A percentile compares a stretch with the other conserved stretches of the same genome.
phyloP scores from a whole-genome alignment of 2,888 invertebrate genomes.

The Xanthia togata region DNA sequence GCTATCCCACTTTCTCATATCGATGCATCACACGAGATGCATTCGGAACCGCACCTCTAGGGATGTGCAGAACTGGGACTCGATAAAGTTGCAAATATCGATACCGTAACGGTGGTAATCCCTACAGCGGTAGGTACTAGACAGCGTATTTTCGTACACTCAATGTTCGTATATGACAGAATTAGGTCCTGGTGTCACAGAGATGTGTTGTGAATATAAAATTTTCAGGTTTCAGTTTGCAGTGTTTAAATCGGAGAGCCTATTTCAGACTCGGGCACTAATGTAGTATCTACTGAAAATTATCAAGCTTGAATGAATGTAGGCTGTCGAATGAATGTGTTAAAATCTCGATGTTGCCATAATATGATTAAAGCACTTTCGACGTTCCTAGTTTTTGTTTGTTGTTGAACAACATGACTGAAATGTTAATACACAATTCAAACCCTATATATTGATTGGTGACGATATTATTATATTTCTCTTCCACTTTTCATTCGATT shows the following conservation, averaged over 20 bases:
- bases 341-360: neutral
- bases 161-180: conserved; percentile 39
- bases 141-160: conserved; percentile 51
- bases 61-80: conserved; percentile 57
- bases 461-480: neutral
- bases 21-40: conserved; percentile 84
- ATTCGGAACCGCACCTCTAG: conserved; percentile 76
- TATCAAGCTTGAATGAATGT: conserved; percentile 30
- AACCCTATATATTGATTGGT: neutral
- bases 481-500: neutral
- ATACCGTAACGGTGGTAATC: conserved; percentile 46
- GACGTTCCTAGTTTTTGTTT: neutral
- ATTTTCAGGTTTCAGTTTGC: conserved; percentile 22
- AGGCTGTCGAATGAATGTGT: conserved; percentile 2
- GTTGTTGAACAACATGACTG: neutral
- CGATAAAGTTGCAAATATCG: conserved; percentile 64
- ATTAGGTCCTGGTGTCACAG: conserved; percentile 39
- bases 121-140: conserved; percentile 35
- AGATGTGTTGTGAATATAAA: conserved; percentile 22
- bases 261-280: conserved; percentile 17
- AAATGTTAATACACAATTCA: too few species aligned
- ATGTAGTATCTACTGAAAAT: conserved; percentile 23
- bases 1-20: conserved; percentile 80
- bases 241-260: conserved; percentile 14
- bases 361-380: neutral